Percentiles rank a stretch among this genome's conserved stretches.
Conservation (phyloP, 92 coral and sea anemone species). For the Galaxea fascicularis region DNA sequence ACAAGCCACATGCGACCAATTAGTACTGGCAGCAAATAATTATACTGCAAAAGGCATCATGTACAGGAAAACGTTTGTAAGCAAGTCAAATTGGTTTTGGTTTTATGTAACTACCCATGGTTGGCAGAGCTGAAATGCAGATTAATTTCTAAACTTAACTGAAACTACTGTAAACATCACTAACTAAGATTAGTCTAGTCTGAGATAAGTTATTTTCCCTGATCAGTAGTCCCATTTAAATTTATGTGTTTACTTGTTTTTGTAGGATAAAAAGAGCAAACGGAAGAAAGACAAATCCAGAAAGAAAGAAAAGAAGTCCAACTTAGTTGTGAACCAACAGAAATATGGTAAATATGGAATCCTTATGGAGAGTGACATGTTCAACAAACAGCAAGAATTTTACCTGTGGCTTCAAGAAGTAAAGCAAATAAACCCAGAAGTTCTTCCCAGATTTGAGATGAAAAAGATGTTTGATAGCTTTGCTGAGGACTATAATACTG, state of each 20-base stretch:
- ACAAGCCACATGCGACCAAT: no score
- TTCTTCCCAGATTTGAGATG: conserved; percentile 85
- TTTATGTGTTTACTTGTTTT: not conserved
- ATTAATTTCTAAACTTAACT: no score
- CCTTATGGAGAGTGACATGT: conserved; percentile 87
- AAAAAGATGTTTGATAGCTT: conserved; percentile 88
- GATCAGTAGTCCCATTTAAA: not conserved
- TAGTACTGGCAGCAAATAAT: no score
- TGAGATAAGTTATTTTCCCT: no score
- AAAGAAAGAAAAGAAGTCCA: conserved; percentile 67
- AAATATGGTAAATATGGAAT: conserved; percentile 97
- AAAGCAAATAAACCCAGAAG: conserved; percentile 82
- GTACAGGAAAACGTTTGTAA: no score
- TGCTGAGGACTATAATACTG: conserved; percentile 98
- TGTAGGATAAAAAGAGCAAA: conserved; percentile 33
- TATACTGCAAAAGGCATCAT: no score
- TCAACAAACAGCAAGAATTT: conserved; percentile 92
- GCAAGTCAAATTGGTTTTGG: no score
- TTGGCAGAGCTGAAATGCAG: no score
- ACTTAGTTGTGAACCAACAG: conserved; percentile 83
- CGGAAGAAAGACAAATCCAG: conserved; percentile 63
- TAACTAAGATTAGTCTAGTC: no score
- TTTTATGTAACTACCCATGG: no score
- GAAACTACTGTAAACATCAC: no score
- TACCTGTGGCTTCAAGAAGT: conserved; percentile 94